These are phyloP conservation scores for Cynaeus angustus DNA, from an alignment of 2,888 invertebrate genomes.

Conservation along the genomic window DNA sequence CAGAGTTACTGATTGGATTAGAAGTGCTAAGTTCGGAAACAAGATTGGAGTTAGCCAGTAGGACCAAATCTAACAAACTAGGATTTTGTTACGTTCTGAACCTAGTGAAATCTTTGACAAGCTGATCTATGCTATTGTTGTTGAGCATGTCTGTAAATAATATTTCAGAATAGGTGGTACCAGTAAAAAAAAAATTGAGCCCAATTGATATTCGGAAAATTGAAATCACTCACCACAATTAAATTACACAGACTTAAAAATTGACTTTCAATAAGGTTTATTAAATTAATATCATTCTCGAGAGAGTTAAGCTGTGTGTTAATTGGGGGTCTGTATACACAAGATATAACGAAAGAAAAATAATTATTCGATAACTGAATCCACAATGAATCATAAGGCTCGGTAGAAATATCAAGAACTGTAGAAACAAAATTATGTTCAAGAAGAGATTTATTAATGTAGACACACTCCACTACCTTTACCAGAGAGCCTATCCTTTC, in stretches of 20 bases:
- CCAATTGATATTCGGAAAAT: slow-evolving; percentile 7
- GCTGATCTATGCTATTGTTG: not conserved
- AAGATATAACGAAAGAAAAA: not conserved
- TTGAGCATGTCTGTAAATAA: not conserved
- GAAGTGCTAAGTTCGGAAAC: not conserved
- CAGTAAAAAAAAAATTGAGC: not conserved
- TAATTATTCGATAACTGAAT: not conserved
- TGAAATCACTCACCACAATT: not conserved
- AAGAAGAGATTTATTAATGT: slow-evolving; percentile 1
- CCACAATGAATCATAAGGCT: not conserved
- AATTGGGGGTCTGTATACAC: not conserved
- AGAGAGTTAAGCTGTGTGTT: not conserved
- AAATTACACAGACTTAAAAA: not conserved
- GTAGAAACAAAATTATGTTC: not conserved
- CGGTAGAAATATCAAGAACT: not conserved
- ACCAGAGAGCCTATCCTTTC: no score
- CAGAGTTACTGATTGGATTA: slow-evolving; percentile 3
- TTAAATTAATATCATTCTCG: not conserved
- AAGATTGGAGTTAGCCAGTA: not conserved
- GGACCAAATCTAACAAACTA: not conserved
- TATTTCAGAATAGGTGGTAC: not conserved
- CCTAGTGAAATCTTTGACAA: not conserved
- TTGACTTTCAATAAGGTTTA: not conserved
- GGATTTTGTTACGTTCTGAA: not conserved
- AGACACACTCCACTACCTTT: not conserved